phyloP scores from a whole-genome alignment of 2,888 invertebrate genomes.

The Glyphotaelius pellucidus region DNA sequence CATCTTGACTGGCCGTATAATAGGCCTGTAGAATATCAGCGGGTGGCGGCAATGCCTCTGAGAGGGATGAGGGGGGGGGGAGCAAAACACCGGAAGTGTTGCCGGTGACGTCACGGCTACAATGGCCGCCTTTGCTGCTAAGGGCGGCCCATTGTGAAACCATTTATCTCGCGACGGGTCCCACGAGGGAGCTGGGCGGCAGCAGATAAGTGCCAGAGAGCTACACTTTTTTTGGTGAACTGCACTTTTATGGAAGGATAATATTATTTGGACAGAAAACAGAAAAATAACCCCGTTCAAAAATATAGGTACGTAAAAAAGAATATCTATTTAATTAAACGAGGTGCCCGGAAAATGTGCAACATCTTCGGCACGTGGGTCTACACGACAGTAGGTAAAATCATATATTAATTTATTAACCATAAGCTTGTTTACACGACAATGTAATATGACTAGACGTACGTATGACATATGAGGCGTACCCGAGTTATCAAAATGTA shows the following conservation, averaged over 20 bases:
- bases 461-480: too few species aligned
- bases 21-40: slow-evolving; percentile 25
- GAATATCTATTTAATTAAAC: too few species aligned
- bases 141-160: slow-evolving; percentile 53
- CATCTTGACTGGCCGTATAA: slow-evolving; percentile 52
- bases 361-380: too few species aligned
- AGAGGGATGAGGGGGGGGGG: slow-evolving; percentile 16
- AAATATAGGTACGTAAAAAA: not conserved
- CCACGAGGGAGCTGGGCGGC: slow-evolving; percentile 24
- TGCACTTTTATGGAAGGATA: slow-evolving; percentile 25
- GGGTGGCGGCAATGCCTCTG: not conserved
- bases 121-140: slow-evolving; percentile 45
- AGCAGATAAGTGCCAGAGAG: slow-evolving; percentile 24
- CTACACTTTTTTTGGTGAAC: slow-evolving; percentile 2
- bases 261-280: not conserved
- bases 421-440: too few species aligned
- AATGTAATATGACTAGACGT: too few species aligned
- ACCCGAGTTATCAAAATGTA: too few species aligned
- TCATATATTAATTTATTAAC: too few species aligned
- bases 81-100: slow-evolving; percentile 61
- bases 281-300: not conserved
- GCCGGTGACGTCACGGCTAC: slow-evolving; percentile 57
- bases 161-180: slow-evolving; percentile 48
- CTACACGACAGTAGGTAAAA: too few species aligned
- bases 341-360: too few species aligned